phyloP scores from a whole-genome alignment of 1,140 invertebrate species.

The Penaeus vannamei region DNA sequence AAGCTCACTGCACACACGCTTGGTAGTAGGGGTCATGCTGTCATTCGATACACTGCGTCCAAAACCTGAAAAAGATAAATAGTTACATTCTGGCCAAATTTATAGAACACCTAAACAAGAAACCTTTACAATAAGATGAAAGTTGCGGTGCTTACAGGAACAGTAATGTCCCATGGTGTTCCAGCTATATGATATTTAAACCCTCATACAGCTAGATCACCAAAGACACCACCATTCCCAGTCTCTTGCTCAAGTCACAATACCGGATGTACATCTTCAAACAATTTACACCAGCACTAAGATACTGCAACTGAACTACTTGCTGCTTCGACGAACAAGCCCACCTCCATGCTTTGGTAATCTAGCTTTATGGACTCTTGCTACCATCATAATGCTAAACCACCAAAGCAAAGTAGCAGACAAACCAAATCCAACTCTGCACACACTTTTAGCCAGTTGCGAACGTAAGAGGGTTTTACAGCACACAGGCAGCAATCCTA shows the following conservation, averaged over 20 bases:
- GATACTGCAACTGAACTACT: too few species aligned
- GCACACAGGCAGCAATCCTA: background rate
- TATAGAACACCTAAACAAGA: background rate
- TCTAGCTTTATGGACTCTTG: constrained; percentile 76
- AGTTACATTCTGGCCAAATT: too few species aligned
- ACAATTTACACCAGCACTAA: too few species aligned
- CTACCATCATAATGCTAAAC: constrained; percentile 85
- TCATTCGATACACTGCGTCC: constrained; percentile 34
- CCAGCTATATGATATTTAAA: constrained; percentile 85
- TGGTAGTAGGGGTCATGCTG: constrained; percentile 57
- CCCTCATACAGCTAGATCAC: constrained; percentile 69
- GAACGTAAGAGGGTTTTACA: background rate
- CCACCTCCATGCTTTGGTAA: constrained; percentile 76
- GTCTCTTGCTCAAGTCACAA: too few species aligned
- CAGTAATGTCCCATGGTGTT: constrained; percentile 85
- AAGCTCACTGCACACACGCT: constrained; percentile 71
- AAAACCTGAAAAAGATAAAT: constrained; percentile 14
- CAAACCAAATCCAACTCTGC: background rate
- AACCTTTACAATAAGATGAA: background rate
- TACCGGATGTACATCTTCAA: too few species aligned
- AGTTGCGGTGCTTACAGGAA: background rate
- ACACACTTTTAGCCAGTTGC: background rate
- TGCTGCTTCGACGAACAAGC: constrained; percentile 41
- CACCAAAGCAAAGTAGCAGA: constrained; percentile 85
- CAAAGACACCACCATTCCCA: constrained; percentile 64